Conservation (phyloP, 2,888 invertebrate species). For the Oxycera nigricornis region DNA sequence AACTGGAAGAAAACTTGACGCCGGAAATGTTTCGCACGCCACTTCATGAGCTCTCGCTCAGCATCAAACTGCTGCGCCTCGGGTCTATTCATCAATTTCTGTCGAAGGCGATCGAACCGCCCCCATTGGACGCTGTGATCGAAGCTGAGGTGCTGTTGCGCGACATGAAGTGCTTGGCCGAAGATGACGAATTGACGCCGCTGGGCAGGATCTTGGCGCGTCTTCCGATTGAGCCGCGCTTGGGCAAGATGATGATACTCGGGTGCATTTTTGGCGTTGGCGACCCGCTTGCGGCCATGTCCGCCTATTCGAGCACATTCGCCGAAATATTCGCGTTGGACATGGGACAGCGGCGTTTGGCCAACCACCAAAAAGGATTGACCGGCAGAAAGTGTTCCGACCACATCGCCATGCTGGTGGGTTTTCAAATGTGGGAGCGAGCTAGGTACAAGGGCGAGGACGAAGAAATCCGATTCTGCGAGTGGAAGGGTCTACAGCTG, state of each 20-base stretch:
- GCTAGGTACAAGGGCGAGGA: slow-evolving; percentile 74
- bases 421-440: slow-evolving; percentile 83
- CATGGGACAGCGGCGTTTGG: slow-evolving; percentile 76
- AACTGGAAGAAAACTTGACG: slow-evolving; percentile 86
- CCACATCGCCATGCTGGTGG: slow-evolving; percentile 93
- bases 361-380: slow-evolving; percentile 83
- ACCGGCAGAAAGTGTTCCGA: slow-evolving; percentile 90
- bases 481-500: slow-evolving; percentile 86
- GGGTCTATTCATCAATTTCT: slow-evolving; percentile 94
- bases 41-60: slow-evolving; percentile 90
- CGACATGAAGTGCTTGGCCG: slow-evolving; percentile 92
- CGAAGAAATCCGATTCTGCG: slow-evolving; percentile 86
- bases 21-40: slow-evolving; percentile 99
- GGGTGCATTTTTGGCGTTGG: slow-evolving; percentile 91
- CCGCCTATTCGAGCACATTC: slow-evolving; percentile 94
- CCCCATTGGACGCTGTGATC: slow-evolving; percentile 96
- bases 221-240: slow-evolving; percentile 92
- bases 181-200: slow-evolving; percentile 87
- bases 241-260: slow-evolving; percentile 97
- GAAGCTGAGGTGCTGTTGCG: slow-evolving; percentile 87
- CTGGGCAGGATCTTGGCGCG: slow-evolving; percentile 92
- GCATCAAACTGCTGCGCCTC: slow-evolving; percentile 83
- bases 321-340: slow-evolving; percentile 92
- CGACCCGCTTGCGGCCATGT: slow-evolving; percentile 91
- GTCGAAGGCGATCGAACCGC: slow-evolving; percentile 94